Evolutionary conservation across 2,113 vertebrate species (phyloP), one percentile per base, ranked within the genome.

Genomic region (Tupaia chinensis): DNA sequence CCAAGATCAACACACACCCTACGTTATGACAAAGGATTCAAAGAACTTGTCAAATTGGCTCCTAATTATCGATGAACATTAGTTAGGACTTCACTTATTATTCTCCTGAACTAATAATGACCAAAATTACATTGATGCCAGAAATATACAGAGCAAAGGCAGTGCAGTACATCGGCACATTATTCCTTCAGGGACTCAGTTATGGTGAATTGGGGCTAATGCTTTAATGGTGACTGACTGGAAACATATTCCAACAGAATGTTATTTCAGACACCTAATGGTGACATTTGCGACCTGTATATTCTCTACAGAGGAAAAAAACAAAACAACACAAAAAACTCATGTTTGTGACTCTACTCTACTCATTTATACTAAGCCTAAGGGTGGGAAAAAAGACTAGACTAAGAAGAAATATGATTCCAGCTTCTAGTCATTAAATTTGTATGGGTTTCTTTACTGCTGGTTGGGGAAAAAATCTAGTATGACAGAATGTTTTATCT

Each of bases 371-470:
- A 89, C 23, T 65, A 89, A 96, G 89, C 91, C 79, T 95, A 72
- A 83, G 77, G 89, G 85, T 86, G 63, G 74, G 68, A 78, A 95
- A 82, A 95, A 88, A 96, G 79, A 76, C 29, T 65, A 91, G 94
- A 95, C 17, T 54, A 56, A 93, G 58, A 94, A 97, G 95, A 95
- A 96, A 89, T 85, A 63, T 72, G 87, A 96, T 83, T 94, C 73
- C 29, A 93, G 60, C 54, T 85, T 87, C 93, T 96, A 61, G 87
- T 97, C 96, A 97, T 96, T 96, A 96, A 95, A 97, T 96, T 86
- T 97, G 94, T 95, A 97, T 95, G 68, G 82, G 53, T 95, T 93
- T 93, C 70, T 86, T 94, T 95, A 69, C 61, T 93, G 82, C 32
- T 83, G 14, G 32, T 54, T 17, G 32, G 56, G 4, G 16, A n/a